Percentiles rank a stretch among this genome's conserved stretches.
These are phyloP conservation scores for Meriones psammophilus DNA, from an alignment of 2,797 vertebrate species.

Conservation along the genomic window DNA sequence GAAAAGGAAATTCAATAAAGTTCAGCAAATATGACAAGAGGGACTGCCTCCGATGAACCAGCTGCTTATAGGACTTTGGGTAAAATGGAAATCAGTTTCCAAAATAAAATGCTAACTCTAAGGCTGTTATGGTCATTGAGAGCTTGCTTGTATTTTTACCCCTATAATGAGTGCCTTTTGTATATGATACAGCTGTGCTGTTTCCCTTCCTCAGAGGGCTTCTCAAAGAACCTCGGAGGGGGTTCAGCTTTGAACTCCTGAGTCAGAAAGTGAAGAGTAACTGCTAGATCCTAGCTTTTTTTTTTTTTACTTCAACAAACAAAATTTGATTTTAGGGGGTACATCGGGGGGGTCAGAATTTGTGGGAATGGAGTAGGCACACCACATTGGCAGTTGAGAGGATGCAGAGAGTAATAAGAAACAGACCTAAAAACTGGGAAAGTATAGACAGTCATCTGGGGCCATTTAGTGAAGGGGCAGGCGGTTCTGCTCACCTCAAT, in stretches of 20 bases:
- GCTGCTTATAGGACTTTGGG: conserved; percentile 37
- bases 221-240: conserved; percentile 27
- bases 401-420: conserved; percentile 72
- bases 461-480: conserved; percentile 71
- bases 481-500: conserved; percentile 61
- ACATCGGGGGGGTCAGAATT: conserved; percentile 61
- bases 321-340: conserved; percentile 73
- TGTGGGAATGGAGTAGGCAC: conserved; percentile 65
- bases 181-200: not conserved
- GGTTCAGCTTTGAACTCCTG: conserved; percentile 22
- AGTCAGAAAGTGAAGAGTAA: conserved; percentile 34
- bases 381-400: conserved; percentile 63
- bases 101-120: conserved; percentile 67
- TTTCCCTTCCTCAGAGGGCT: conserved; percentile 6
- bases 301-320: conserved; percentile 69
- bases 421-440: conserved; percentile 58
- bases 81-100: conserved; percentile 62
- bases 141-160: conserved; percentile 33
- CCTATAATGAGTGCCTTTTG: not conserved
- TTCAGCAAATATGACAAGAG: conserved; percentile 90
- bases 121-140: not conserved
- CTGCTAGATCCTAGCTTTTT: conserved; percentile 48
- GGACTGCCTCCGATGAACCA: conserved; percentile 66
- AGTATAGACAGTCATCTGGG: conserved; percentile 50
- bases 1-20: conserved; percentile 92